phyloP scores from a whole-genome alignment of 2,797 vertebrate species.

The Enteromius afrohamiltoni region DNA sequence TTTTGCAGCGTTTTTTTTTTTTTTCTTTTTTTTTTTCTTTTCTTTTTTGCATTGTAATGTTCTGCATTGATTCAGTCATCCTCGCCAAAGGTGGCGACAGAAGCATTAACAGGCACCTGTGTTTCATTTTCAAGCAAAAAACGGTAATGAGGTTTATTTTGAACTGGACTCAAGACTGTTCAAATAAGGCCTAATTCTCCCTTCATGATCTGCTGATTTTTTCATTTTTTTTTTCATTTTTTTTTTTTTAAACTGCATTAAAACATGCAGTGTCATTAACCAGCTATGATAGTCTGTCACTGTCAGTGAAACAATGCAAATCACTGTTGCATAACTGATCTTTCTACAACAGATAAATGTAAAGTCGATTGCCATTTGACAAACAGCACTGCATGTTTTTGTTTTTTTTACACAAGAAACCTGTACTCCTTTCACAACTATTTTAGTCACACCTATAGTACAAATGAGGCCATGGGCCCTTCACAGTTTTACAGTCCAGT shows the following conservation, averaged over 20 bases:
- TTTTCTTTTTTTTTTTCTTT: neutral
- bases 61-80: conserved; percentile 64
- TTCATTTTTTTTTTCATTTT: too few species aligned
- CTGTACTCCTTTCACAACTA: conserved; percentile 2
- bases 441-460: neutral
- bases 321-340: conserved; percentile 15
- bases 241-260: conserved; percentile 25
- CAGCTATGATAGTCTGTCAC: neutral
- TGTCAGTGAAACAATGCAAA: conserved; percentile 2
- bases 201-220: neutral
- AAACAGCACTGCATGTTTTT: neutral
- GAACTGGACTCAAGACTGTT: conserved; percentile 44
- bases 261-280: conserved; percentile 33
- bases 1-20: conserved; percentile 22
- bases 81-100: conserved; percentile 61
- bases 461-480: neutral
- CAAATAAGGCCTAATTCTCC: conserved; percentile 3
- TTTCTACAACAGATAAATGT: neutral
- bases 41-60: conserved; percentile 50
- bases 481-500: conserved; percentile 62
- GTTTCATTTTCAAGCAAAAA: conserved; percentile 67
- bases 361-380: neutral
- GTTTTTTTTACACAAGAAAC: neutral
- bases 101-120: conserved; percentile 77
- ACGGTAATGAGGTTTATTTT: conserved; percentile 35